Base-by-base conservation (phyloP, 2,888 invertebrate species). In the Oligia fasciuncula region DNA sequence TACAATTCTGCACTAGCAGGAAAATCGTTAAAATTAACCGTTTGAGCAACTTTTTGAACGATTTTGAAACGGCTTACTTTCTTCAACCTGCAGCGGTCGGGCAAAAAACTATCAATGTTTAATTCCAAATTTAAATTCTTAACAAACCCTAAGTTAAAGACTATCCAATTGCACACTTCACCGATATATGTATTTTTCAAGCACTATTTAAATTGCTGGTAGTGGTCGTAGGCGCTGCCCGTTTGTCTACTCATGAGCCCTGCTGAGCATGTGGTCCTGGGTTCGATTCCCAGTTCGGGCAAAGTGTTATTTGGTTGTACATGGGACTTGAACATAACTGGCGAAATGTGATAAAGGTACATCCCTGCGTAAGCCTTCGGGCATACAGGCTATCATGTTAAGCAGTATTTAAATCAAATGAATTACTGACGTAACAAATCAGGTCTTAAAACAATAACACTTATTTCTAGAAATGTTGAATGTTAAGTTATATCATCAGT, bases 401-500 rank as follows among this genome's bases (percentile, higher is more conserved):
- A 29, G 2, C 43, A 66, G 17, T 54, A 77, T 54, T n/a, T 60
- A 49, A 73, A 65, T 60, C 51, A 74, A 2, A 74, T 63, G 11
- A 14, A 43, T 68, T 19, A 57, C 13, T 68, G 68, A 78, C 78
- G 63, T 43, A 83, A 86, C 68, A 73, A 77, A 77, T 76, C 69
- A 73, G 71, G 57, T 76, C n/a, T 81, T 72, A 68, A 77, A 87
- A 80, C 75, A 87, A 79, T 75, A 78, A 79, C 72, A 71, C 66
- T 63, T 74, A 79, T 67, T 73, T 81, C 66, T 74, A 78, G 19
- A 81, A 72, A 76, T 76, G 51, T 73, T 78, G 43, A 73, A 79
- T 79, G 87, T 74, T 69, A 78, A 54, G 71, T 87, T 87, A 85
- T 85, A 79, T 87, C 81, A 87, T 84, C 77, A 78, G 77, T 76